Evolutionary conservation across 2,113 vertebrate genomes (phyloP).

Genomic region (Tetraodon nigroviridis): DNA sequence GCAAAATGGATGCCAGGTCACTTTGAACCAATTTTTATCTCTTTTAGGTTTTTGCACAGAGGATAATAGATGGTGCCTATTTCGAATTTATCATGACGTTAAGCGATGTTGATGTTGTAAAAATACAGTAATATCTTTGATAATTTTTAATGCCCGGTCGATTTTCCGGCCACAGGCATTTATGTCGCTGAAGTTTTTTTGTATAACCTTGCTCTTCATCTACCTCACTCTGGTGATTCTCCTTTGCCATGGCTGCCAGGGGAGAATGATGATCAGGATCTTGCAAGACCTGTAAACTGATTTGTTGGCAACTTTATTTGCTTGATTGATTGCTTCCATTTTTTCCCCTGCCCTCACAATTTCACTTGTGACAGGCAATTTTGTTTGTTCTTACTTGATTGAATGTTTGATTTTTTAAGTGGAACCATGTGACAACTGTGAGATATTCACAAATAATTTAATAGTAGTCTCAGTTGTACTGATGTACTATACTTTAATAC

Average conservation of each 20-base stretch:
- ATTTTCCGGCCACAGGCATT: constrained; percentile 26
- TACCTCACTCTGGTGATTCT: constrained; percentile 34
- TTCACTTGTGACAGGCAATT: constrained; percentile 64
- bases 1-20: constrained; percentile 60
- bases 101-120: constrained; percentile 59
- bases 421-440: constrained; percentile 40
- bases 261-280: constrained; percentile 38
- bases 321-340: constrained; percentile 70
- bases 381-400: constrained; percentile 59
- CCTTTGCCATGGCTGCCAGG: constrained; percentile 40
- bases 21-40: constrained; percentile 71
- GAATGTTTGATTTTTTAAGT: constrained; percentile 58
- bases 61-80: constrained; percentile 57
- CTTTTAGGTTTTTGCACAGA: constrained; percentile 60
- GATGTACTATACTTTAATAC: constrained; percentile 57
- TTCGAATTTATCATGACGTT: constrained; percentile 58
- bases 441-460: constrained; percentile 48
- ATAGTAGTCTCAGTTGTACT: constrained; percentile 48
- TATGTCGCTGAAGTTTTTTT: constrained; percentile 41
- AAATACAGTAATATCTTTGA: constrained; percentile 61
- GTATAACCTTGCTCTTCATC: constrained; percentile 38
- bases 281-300: constrained; percentile 45
- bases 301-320: constrained; percentile 64
- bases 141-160: constrained; percentile 43
- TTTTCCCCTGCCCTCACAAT: constrained; percentile 44